Conservation (phyloP, 2,797 vertebrate species). For the Otus scops region DNA sequence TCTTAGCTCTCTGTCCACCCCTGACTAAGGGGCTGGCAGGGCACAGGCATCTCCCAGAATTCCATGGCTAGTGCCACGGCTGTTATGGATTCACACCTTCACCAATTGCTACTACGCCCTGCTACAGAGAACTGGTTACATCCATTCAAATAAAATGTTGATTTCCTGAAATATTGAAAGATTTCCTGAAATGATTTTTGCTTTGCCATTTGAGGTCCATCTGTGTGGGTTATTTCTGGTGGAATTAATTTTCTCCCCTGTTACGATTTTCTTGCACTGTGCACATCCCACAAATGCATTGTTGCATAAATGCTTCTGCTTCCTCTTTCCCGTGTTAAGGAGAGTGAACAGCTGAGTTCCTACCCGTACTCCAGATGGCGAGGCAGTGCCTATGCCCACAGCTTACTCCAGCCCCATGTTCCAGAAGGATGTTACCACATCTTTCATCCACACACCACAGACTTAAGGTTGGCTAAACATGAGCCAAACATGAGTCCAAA, state of each 20-base stretch:
- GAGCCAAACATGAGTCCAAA: background rate
- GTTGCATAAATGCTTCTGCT: background rate
- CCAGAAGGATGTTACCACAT: background rate
- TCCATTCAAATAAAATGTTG: background rate
- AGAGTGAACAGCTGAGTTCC: background rate
- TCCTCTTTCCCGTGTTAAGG: background rate
- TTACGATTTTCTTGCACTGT: background rate
- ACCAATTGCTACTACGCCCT: background rate
- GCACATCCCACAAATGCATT: background rate
- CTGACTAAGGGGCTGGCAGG: background rate
- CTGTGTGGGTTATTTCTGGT: rapidly evolving
- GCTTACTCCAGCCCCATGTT: background rate
- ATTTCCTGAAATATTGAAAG: background rate
- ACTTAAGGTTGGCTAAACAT: background rate
- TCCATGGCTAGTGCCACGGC: background rate
- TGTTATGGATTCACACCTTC: background rate
- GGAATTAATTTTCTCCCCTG: background rate
- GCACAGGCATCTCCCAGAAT: background rate
- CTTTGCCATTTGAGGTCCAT: background rate
- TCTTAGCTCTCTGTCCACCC: background rate
- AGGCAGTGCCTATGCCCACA: background rate
- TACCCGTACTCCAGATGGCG: rapidly evolving
- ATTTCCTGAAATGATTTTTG: background rate
- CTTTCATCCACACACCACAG: background rate
- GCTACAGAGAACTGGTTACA: background rate